Evolutionary conservation across 1,140 invertebrate genomes (phyloP), one percentile per base, ranked within the genome.

Genomic region (Lamellibrachia luymesi): DNA sequence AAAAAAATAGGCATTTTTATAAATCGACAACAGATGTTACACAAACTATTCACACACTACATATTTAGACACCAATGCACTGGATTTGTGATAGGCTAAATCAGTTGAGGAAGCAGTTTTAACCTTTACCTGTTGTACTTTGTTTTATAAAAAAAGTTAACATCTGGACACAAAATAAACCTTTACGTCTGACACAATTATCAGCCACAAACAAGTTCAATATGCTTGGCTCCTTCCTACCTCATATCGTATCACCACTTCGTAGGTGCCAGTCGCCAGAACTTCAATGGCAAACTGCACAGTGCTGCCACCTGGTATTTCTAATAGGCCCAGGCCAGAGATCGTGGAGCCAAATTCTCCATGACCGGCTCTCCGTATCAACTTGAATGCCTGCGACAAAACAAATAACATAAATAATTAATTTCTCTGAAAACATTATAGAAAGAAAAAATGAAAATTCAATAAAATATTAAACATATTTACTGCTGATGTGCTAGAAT

Each of bases 241-340:
- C 91, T 91, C 91, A 91, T 91, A 91, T 91, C 91, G 49, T n/a
- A 91, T 50, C 51, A 91, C 91, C 49, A 91, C 91, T 50, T 91
- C 17, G 22, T 91, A 91, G 91, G 91, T 50, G 6, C 49, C 7
- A 4, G 91, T 91, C n/a, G 25, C 17, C 51, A 4, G 91, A 50
- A 51, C 91, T 27, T 50, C 51, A 50, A 91, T 50, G 49, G 17
- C 51, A 91, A 51, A 50, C 49, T 50, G 51, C 27, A 50, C n/a
- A n/a, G 51, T 50, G 5, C 2, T 91, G 49, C 91, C 91, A 50
- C 51, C 49, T 91, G 91, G 49, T 51, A 91, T 51, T n/a, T 91
- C 91, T n/a, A 91, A 50, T 50, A 91, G 22, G 49, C 91, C 91
- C 4, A 50, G 13, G 49, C 91, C 91, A 13, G 91, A 50, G 51